Percentiles rank a stretch among this genome's conserved stretches.
Conservation (phyloP, 2,797 vertebrate genomes). For the Momotus momota region DNA sequence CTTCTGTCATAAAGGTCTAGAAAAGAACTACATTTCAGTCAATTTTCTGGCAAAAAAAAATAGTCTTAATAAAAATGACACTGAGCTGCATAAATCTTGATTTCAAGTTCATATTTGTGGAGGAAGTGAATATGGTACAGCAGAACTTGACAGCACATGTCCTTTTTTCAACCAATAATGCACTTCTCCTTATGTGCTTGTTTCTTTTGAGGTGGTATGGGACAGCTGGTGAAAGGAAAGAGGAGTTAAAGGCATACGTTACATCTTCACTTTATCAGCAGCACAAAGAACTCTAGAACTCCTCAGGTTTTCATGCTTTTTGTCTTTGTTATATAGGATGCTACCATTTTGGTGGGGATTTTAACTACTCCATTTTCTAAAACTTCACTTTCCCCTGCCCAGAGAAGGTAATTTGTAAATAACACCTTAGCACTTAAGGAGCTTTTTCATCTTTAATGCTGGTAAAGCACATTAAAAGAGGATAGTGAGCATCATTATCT, state of each 20-base stretch:
- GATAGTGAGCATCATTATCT: neutral
- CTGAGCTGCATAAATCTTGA: neutral
- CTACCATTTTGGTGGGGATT: neutral
- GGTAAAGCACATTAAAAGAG: neutral
- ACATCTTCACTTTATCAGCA: neutral
- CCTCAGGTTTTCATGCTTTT: neutral
- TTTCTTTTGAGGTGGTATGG: neutral
- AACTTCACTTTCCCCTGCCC: neutral
- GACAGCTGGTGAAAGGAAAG: neutral
- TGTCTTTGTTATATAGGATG: neutral
- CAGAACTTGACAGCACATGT: neutral
- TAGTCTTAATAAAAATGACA: neutral
- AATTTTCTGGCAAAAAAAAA: neutral
- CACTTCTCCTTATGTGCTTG: neutral
- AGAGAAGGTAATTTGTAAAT: neutral
- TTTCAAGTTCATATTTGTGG: neutral
- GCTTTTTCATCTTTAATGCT: neutral
- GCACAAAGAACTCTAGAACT: neutral
- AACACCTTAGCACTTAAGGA: neutral
- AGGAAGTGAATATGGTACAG: neutral
- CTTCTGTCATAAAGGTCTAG: neutral
- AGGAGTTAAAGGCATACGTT: neutral
- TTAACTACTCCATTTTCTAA: neutral
- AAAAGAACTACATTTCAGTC: neutral
- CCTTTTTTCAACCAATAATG: neutral